Evolutionary conservation across 2,888 invertebrate genomes (phyloP), one percentile per base, ranked within the genome.

Genomic region (Erannis defoliaria): DNA sequence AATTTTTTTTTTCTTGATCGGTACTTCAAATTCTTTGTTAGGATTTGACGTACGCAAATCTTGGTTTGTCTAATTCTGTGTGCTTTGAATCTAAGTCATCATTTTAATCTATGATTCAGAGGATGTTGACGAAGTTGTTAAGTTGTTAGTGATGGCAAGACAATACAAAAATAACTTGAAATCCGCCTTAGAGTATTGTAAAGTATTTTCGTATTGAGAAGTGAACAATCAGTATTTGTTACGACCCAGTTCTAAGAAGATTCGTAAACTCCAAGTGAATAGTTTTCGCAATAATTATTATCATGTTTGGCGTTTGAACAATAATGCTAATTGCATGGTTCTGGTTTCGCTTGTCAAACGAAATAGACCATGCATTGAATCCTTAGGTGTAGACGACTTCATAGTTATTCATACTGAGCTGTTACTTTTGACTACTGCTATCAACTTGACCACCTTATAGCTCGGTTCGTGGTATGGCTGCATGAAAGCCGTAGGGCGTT

Each of bases 301-400:
- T 19, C 31, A 33, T 31, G n/a, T 45, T 45, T 29, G 16, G 45
- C 45, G 26, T 45, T 45, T 16, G 31, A 16, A 45, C 45, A 45
- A 45, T 29, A 5, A 19, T 19, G 46, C 5, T 19, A n/a, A 33
- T 46, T 19, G 46, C 18, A 31, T n/a, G n/a, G n/a, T n/a, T n/a
- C 31, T 19, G 31, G 46, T 46, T 33, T n/a, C 46, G 46, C 10
- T 31, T 46, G 46, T 46, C 46, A 26, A 12, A 10, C 31, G 18
- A 12, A 18, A n/a, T 12, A 18, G 5, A 46, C 31, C 31, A 46
- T 46, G 46, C 46, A 46, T 46, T 19, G 31, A 46, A 8, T 46
- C 29, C 29, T 29, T 31, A 46, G 18, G 1, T 6, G 2, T 23
- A 4, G 3, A 2, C 23, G 5, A 23, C 3, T 23, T 23, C 23